Conservation (phyloP, 2,888 invertebrate species). For the Podotricha telesiphe region DNA sequence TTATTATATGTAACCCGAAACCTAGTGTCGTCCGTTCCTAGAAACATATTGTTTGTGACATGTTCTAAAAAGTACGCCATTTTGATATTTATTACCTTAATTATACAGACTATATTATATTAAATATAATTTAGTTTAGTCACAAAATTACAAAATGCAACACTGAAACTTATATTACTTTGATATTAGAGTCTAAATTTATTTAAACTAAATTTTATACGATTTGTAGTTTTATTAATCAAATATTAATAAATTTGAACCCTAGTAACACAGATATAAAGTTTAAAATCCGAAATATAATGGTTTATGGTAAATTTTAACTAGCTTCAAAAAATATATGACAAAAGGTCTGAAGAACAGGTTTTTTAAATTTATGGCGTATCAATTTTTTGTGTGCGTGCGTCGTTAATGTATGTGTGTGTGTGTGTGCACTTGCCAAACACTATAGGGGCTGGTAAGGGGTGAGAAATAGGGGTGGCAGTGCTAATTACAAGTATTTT, state of each 20-base stretch:
- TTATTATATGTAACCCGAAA: constrained; percentile 23
- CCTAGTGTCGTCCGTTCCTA: constrained; percentile 14
- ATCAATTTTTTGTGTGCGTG: constrained; percentile 60
- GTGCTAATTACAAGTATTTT: constrained; percentile 35
- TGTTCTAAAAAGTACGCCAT: constrained; percentile 22
- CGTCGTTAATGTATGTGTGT: constrained; percentile 40
- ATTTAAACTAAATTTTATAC: background rate
- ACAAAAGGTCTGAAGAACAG: constrained; percentile 72
- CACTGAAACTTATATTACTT: background rate
- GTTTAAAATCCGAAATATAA: constrained; percentile 11
- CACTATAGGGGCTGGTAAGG: constrained; percentile 68
- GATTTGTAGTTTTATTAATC: background rate
- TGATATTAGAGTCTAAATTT: background rate
- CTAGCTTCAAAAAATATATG: constrained; percentile 46
- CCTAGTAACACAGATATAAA: background rate
- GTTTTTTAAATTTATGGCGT: constrained; percentile 79
- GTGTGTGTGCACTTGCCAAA: constrained; percentile 66
- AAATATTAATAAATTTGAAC: background rate
- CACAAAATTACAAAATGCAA: constrained; percentile 1
- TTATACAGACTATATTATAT: constrained; percentile 36
- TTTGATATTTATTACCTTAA: constrained; percentile 37
- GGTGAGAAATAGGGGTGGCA: constrained; percentile 57
- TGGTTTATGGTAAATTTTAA: constrained; percentile 16
- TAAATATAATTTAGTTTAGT: constrained; percentile 10
- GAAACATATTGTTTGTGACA: constrained; percentile 21